Percentiles rank a stretch among this genome's conserved stretches.
Conservation (phyloP, 2,113 vertebrate genomes). For the Lamprologus callipterus region DNA sequence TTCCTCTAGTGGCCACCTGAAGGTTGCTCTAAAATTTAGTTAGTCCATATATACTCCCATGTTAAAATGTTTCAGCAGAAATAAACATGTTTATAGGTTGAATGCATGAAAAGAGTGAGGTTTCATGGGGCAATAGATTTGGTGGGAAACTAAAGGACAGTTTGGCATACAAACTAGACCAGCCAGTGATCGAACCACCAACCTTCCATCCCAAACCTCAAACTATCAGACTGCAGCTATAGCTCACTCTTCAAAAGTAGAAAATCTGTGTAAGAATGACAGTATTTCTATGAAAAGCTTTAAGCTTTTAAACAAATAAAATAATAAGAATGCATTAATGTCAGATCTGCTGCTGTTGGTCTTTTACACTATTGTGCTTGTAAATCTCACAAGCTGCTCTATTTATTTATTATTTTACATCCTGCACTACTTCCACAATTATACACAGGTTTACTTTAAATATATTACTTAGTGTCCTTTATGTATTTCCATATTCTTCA, state of each 20-base stretch:
- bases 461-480: not conserved
- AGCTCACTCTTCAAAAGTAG: not conserved
- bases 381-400: not conserved
- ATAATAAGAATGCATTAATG: not conserved
- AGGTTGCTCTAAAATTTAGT: not conserved
- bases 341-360: not conserved
- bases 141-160: not conserved
- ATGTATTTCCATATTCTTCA: not conserved
- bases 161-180: not conserved
- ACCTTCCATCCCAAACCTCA: not conserved
- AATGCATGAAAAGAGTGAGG: not conserved
- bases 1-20: not conserved
- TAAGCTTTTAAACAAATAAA: not conserved
- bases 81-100: not conserved
- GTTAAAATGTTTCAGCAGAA: not conserved
- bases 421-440: not conserved
- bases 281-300: not conserved
- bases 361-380: not conserved
- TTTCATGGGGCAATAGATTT: not conserved
- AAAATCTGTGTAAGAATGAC: not conserved
- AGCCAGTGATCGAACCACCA: not conserved
- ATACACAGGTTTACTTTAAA: not conserved
- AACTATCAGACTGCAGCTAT: not conserved
- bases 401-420: not conserved
- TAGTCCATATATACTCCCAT: not conserved